These are phyloP conservation scores for Autographa gamma DNA, from an alignment of 2,888 invertebrate genomes.

Conservation along the genomic window DNA sequence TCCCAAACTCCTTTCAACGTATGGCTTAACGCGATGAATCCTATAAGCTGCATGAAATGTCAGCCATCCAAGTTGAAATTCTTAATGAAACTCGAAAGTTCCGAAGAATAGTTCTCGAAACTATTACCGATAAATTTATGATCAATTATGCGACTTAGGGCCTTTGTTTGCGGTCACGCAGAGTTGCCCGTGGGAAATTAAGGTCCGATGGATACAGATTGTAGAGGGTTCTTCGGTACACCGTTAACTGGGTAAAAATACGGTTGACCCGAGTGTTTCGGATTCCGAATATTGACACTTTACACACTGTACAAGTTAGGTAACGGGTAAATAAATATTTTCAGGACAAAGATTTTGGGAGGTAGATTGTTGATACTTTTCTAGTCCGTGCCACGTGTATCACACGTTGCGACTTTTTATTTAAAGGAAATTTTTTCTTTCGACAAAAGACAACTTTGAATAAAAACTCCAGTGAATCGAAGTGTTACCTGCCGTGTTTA, in stretches of 20 bases:
- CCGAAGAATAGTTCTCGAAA: conserved; percentile 42
- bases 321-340: not conserved
- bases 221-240: conserved; percentile 59
- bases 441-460: conserved; percentile 47
- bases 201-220: conserved; percentile 69
- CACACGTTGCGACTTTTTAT: no score
- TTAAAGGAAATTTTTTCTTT: no score
- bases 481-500: conserved; percentile 53
- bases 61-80: conserved; percentile 35
- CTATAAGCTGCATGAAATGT: conserved; percentile 51
- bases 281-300: conserved; percentile 29
- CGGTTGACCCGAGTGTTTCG: conserved; percentile 27
- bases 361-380: not conserved
- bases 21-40: conserved; percentile 56
- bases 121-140: conserved; percentile 64
- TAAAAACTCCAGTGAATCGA: conserved; percentile 41
- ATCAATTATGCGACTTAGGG: conserved; percentile 66
- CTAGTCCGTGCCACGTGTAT: not conserved
- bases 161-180: conserved; percentile 75
- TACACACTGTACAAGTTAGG: conserved; percentile 16
- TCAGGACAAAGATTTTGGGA: not conserved
- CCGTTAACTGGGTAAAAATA: conserved; percentile 57
- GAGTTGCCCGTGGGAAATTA: conserved; percentile 78
- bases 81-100: conserved; percentile 45
- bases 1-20: conserved; percentile 64